Conservation (phyloP, 1,140 invertebrate genomes). For the Parapsyche elsis region DNA sequence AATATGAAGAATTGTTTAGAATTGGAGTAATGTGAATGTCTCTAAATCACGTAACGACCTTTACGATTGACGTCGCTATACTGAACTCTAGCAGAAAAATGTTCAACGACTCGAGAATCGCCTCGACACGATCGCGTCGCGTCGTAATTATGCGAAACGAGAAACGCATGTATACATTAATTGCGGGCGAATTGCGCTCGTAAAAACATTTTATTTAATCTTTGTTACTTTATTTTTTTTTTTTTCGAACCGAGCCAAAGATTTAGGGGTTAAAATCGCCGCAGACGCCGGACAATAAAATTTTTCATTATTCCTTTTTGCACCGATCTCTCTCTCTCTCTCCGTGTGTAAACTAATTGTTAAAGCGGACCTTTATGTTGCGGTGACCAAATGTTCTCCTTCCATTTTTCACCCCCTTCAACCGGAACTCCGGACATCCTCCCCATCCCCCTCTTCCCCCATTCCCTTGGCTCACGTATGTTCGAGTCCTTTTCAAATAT, state of each 20-base stretch:
- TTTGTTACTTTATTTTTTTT: background rate
- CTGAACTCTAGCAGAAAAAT: no score
- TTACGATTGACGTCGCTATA: no score
- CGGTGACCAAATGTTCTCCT: background rate
- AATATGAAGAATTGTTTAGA: no score
- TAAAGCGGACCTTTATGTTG: background rate
- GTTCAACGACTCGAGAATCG: no score
- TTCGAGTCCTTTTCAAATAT: conserved; percentile 16
- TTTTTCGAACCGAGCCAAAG: background rate
- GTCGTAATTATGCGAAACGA: no score
- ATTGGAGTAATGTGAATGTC: no score
- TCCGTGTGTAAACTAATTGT: conserved; percentile 13
- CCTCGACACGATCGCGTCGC: no score
- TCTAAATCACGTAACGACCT: no score
- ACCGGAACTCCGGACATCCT: no score
- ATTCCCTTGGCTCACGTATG: background rate
- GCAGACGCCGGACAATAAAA: background rate
- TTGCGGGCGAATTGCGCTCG: conserved; percentile 10
- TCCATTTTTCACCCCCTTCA: no score
- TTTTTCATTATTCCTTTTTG: conserved; percentile 4
- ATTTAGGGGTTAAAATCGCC: background rate
- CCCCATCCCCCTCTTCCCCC: no score
- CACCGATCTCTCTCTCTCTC: background rate
- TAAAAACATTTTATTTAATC: conserved; percentile 18
- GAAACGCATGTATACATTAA: background rate